Percentiles rank a stretch among this genome's conserved stretches.
These are phyloP conservation scores for Cettia cetti DNA, from an alignment of 2,113 vertebrate genomes.

Conservation along the genomic window DNA sequence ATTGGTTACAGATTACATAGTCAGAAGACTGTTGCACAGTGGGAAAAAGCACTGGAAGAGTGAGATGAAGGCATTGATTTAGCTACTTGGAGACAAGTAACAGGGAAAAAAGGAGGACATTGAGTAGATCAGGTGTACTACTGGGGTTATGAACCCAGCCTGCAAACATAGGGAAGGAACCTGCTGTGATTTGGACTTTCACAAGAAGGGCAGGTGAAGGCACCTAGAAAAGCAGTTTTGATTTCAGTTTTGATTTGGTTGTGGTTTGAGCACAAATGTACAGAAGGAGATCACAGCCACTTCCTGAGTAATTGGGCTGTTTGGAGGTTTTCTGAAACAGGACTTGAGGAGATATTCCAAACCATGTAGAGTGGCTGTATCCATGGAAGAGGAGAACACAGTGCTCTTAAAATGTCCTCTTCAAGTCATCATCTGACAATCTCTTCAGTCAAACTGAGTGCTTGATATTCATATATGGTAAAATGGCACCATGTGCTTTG, in stretches of 20 bases:
- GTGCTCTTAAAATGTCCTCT: not conserved
- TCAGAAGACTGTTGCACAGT: not conserved
- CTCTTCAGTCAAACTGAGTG: not conserved
- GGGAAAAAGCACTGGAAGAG: not conserved
- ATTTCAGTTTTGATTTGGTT: not conserved
- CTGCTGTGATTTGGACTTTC: fast-evolving
- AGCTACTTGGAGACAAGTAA: not conserved
- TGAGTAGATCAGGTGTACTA: not conserved
- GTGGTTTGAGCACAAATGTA: not conserved
- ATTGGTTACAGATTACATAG: not conserved
- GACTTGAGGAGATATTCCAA: not conserved
- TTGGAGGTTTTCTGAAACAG: not conserved
- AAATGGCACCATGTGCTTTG: not conserved
- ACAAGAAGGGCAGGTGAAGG: not conserved
- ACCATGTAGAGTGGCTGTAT: not conserved
- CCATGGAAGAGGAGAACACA: not conserved
- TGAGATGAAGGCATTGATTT: not conserved
- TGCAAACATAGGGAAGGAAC: fast-evolving
- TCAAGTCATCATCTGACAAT: not conserved
- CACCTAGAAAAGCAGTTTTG: not conserved
- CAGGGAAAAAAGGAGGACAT: not conserved
- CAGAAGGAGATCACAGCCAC: not conserved
- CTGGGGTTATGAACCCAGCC: not conserved
- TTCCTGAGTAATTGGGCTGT: not conserved
- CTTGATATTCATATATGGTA: not conserved